Base-by-base conservation (phyloP, 2,113 vertebrate species). In the Amazona vittata region DNA sequence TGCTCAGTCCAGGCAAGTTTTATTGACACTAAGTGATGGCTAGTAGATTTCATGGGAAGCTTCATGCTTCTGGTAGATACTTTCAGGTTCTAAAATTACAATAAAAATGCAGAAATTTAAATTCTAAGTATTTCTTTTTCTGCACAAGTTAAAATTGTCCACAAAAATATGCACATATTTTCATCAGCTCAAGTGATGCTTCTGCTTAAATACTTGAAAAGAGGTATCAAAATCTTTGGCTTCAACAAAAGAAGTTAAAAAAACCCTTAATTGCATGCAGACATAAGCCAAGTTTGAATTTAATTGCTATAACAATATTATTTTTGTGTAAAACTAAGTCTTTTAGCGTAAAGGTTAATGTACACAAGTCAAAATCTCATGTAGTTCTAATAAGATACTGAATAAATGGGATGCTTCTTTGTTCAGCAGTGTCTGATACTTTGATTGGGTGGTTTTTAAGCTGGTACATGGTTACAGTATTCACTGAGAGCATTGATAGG, bases 311-410 rank as follows among this genome's bases (percentile, higher is more conserved):
- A 75, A 62, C 37, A 77, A 86, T 63, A 49, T 52, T 84, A 52
- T 68, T 90, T 28, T 68, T 91, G 16, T 70, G 63, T 77, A 75
- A 88, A 94, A 68, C 6, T 19, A 62, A 15, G 25, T 17, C 25
- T 87, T 92, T 91, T 77, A 90, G 17, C 29, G 43, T 67, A 87
- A 96, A 93, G 79, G 65, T 94, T 90, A 94, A 93, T 44, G 15
- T 55, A 74, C 6, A 4, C 17, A 71, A 24, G 64, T 60, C 31
- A 84, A 79, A 80, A 83, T 3, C 6, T 49, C 24, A 35, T 17
- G 46, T 68, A 47, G 28, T 24, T 95, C 43, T 87, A 86, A 41
- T 55, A 67, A 86, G 33, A 14, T 47, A 47, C 39, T 12, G 57
- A 75, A 57, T 67, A 90, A 91, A 83, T 50, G 29, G 12, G 43